Evolutionary conservation across 2,797 vertebrate species (phyloP).

Genomic region (Emydoidea blandingii): DNA sequence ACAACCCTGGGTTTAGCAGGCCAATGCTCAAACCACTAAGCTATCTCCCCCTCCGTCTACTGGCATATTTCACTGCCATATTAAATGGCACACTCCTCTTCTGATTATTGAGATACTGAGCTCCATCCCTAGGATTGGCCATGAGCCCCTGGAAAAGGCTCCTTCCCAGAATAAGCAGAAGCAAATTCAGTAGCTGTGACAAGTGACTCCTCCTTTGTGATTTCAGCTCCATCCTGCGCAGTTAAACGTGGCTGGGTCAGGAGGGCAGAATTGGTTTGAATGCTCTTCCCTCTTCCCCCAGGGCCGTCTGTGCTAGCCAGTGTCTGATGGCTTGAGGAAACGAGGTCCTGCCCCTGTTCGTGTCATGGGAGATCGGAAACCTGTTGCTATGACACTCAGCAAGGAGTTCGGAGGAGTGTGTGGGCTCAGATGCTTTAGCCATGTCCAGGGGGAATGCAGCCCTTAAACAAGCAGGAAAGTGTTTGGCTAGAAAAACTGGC

Average conservation of each 20-base stretch:
- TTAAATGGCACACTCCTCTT: not conserved
- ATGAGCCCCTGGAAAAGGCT: not conserved
- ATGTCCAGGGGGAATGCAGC: not conserved
- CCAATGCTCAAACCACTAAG: no score
- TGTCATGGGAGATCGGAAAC: not conserved
- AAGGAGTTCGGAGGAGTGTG: not conserved
- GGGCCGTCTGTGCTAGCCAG: not conserved
- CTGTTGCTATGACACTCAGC: not conserved
- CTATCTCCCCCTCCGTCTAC: no score
- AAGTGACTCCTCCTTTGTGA: not conserved
- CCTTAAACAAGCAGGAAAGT: not conserved
- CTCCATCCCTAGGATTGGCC: not conserved
- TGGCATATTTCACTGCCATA: not conserved
- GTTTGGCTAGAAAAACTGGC: not conserved
- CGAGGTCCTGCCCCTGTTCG: not conserved
- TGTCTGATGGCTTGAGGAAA: not conserved
- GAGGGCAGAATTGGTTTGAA: not conserved
- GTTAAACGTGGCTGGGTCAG: not conserved
- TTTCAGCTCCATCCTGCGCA: not conserved
- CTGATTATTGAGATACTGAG: not conserved
- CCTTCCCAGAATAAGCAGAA: not conserved
- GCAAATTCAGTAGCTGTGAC: not conserved
- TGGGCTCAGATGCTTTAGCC: not conserved
- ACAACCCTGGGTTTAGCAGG: no score
- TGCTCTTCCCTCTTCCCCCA: not conserved